A percentile compares a stretch with the other conserved stretches of the same genome.
Evolutionary conservation across 2,888 invertebrate species (phyloP).

Genomic region (Agapostemon virescens): DNA sequence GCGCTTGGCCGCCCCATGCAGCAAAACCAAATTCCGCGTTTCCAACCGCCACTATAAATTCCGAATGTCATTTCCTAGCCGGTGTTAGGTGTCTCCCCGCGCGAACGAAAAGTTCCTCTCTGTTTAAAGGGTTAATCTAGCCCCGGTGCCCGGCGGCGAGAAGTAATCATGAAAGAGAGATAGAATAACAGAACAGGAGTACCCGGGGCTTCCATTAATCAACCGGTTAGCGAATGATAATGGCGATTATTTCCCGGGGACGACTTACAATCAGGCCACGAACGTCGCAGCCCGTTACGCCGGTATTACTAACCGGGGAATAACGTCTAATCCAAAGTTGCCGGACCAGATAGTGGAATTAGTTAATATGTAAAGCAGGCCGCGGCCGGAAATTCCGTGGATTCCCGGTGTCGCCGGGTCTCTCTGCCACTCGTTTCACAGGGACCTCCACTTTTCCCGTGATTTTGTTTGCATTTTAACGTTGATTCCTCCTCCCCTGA

Average conservation of each 20-base stretch:
- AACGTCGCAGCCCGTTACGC: slow-evolving; percentile 53
- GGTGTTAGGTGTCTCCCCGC: not conserved
- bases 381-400: slow-evolving; percentile 53
- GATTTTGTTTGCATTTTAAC: slow-evolving; percentile 59
- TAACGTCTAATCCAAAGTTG: slow-evolving; percentile 67
- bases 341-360: slow-evolving; percentile 60
- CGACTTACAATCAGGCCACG: slow-evolving; percentile 59
- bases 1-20: not conserved
- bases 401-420: slow-evolving; percentile 51
- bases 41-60: slow-evolving; percentile 10
- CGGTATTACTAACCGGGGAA: slow-evolving; percentile 66
- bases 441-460: slow-evolving; percentile 31
- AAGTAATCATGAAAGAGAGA: not conserved
- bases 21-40: slow-evolving; percentile 5
- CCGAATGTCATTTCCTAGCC: slow-evolving; percentile 10
- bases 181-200: not conserved
- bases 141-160: not conserved
- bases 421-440: slow-evolving; percentile 46
- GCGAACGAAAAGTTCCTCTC: slow-evolving; percentile 8
- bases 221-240: slow-evolving; percentile 50
- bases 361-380: slow-evolving; percentile 69
- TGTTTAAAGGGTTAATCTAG: slow-evolving; percentile 7
- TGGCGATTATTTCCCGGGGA: slow-evolving; percentile 36
- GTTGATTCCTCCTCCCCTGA: slow-evolving; percentile 25
- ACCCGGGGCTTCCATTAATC: slow-evolving; percentile 28